Conservation (phyloP, 2,797 vertebrate species). For the Aphelocoma californica region DNA sequence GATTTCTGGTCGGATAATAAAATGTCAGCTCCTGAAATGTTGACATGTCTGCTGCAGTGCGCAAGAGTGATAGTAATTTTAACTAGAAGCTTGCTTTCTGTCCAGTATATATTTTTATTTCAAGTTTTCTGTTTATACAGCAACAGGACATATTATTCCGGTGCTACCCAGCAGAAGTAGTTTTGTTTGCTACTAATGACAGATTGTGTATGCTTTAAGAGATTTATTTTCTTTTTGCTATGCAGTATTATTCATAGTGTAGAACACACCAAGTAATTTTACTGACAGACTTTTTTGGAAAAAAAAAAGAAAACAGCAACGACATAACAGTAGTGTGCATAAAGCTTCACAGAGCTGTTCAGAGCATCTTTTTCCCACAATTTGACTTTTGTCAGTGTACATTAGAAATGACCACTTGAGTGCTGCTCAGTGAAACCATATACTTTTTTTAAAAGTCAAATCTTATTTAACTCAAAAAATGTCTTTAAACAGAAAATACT, state of each 20-base stretch:
- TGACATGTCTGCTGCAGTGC: background rate
- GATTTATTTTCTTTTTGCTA: background rate
- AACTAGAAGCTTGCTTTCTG: background rate
- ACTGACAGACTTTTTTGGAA: background rate
- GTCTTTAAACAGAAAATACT: background rate
- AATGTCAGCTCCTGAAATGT: background rate
- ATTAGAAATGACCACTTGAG: background rate
- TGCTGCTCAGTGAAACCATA: background rate
- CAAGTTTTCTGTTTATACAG: background rate
- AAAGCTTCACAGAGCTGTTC: background rate
- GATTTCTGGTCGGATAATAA: background rate
- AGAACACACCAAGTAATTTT: background rate
- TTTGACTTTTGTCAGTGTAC: background rate
- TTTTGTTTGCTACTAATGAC: background rate
- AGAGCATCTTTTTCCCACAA: background rate
- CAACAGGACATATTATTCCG: background rate
- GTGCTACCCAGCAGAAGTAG: background rate
- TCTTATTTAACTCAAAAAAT: background rate
- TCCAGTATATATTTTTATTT: background rate
- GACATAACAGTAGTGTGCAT: background rate
- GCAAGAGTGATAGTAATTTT: background rate
- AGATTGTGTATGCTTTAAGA: background rate
- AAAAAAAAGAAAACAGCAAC: background rate
- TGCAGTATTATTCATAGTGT: background rate
- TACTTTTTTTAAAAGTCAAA: background rate